These are phyloP conservation scores for Oegoconia quadripuncta DNA, from an alignment of 2,888 invertebrate species.

Conservation along the genomic window DNA sequence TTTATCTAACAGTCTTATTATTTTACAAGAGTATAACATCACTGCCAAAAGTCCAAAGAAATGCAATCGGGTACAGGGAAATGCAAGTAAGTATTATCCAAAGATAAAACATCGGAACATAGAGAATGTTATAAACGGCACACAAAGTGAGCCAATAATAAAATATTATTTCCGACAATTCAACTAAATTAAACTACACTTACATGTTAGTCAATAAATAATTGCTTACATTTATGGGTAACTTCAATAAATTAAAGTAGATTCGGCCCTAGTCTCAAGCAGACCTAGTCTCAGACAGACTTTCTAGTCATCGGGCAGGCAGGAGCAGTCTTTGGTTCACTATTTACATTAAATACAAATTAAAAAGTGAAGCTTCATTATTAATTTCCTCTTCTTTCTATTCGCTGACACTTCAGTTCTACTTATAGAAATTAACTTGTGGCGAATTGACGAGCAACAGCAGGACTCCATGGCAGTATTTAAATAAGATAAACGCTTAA, in stretches of 20 bases:
- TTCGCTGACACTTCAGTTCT: conserved; percentile 64
- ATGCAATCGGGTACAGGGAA: conserved; percentile 66
- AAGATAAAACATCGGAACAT: conserved; percentile 13
- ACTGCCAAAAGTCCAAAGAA: conserved; percentile 55
- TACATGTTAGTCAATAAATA: conserved; percentile 70
- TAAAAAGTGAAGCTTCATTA: too few relatives aligned
- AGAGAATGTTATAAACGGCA: conserved; percentile 11
- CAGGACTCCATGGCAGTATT: conserved; percentile 16
- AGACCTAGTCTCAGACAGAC: conserved; percentile 43
- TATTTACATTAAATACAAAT: too few relatives aligned
- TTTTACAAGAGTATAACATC: conserved; percentile 73
- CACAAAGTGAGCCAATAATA: conserved; percentile 13
- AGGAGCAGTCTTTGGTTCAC: conserved; percentile 72
- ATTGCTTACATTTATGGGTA: conserved; percentile 69
- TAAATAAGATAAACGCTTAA: conserved; percentile 20
- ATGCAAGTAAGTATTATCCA: conserved; percentile 48
- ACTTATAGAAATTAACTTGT: conserved; percentile 61
- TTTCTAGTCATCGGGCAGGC: conserved; percentile 42
- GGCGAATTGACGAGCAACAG: conserved; percentile 48
- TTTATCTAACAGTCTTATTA: conserved; percentile 76
- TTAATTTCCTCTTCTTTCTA: conserved; percentile 61
- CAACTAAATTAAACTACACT: conserved; percentile 45
- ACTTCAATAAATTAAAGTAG: conserved; percentile 71
- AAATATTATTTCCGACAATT: conserved; percentile 31
- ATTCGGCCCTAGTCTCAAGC: conserved; percentile 43